Percentiles rank a stretch among this genome's conserved stretches.
phyloP scores from a whole-genome alignment of 2,888 invertebrate species.

The Julus scandinavius region DNA sequence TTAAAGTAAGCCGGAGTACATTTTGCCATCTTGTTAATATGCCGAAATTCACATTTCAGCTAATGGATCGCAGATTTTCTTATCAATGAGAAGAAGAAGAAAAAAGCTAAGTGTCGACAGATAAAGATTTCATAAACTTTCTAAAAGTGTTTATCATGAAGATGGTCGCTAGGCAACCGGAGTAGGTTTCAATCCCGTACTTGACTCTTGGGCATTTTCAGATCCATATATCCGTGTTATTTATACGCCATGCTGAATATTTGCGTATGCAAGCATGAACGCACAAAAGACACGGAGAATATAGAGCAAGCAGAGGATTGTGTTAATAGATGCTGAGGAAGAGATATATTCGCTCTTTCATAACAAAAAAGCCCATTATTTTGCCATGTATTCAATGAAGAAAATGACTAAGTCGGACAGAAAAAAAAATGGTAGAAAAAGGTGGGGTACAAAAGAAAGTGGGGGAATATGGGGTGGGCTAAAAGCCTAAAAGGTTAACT shows the following conservation, averaged over 20 bases:
- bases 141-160: constrained; percentile 43
- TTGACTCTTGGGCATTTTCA: constrained; percentile 36
- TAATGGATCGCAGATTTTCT: constrained; percentile 30
- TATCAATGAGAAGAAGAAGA: background rate
- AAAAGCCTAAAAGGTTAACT: background rate
- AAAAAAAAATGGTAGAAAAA: background rate
- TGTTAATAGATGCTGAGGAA: background rate
- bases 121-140: constrained; percentile 49
- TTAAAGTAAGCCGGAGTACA: background rate
- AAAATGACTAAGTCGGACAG: constrained; percentile 16
- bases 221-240: constrained; percentile 46
- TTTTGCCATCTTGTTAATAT: constrained; percentile 25
- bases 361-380: constrained; percentile 31
- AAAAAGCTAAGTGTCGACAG: constrained; percentile 41
- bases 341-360: constrained; percentile 7
- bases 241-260: constrained; percentile 13
- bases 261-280: constrained; percentile 14
- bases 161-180: constrained; percentile 40
- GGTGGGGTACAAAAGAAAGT: background rate
- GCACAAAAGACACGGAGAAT: constrained; percentile 23
- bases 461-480: background rate
- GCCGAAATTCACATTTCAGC: background rate
- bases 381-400: constrained; percentile 30
- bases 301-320: background rate
- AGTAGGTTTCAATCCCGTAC: constrained; percentile 23